These are phyloP conservation scores for Trachelus iudaicus DNA, from an alignment of 2,888 invertebrate genomes.

Conservation along the genomic window DNA sequence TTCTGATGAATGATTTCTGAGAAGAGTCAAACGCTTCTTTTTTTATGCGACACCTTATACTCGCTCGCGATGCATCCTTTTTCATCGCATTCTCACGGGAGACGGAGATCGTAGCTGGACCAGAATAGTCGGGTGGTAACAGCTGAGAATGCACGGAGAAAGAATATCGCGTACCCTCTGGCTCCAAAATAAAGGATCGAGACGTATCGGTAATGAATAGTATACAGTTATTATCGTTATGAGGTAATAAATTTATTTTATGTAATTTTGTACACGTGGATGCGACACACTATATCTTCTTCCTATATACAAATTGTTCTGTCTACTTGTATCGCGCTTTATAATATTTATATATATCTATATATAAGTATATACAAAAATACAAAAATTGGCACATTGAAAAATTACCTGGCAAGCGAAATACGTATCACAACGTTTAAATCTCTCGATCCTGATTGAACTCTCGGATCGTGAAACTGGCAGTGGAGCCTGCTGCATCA, in stretches of 20 bases:
- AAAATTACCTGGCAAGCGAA: slow-evolving; percentile 25
- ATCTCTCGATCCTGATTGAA: background rate
- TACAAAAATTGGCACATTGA: slow-evolving; percentile 62
- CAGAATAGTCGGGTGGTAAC: background rate
- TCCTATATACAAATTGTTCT: slow-evolving; percentile 19
- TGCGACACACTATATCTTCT: slow-evolving; percentile 13
- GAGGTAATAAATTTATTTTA: background rate
- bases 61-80: slow-evolving; percentile 9
- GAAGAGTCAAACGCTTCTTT: slow-evolving; percentile 29
- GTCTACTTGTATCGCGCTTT: background rate
- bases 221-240: background rate
- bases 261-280: slow-evolving; percentile 11
- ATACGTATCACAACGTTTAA: slow-evolving; percentile 30
- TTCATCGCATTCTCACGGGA: slow-evolving; percentile 20
- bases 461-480: background rate
- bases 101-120: background rate
- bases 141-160: slow-evolving; percentile 22
- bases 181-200: background rate
- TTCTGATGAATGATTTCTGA: slow-evolving; percentile 56
- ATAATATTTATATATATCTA: slow-evolving; percentile 32
- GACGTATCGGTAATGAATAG: background rate
- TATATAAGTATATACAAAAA: slow-evolving; percentile 57
- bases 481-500: background rate
- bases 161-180: background rate
- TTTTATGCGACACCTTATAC: slow-evolving; percentile 28